Evolutionary conservation across 2,797 vertebrate genomes (phyloP).

Genomic region (Betta splendens): DNA sequence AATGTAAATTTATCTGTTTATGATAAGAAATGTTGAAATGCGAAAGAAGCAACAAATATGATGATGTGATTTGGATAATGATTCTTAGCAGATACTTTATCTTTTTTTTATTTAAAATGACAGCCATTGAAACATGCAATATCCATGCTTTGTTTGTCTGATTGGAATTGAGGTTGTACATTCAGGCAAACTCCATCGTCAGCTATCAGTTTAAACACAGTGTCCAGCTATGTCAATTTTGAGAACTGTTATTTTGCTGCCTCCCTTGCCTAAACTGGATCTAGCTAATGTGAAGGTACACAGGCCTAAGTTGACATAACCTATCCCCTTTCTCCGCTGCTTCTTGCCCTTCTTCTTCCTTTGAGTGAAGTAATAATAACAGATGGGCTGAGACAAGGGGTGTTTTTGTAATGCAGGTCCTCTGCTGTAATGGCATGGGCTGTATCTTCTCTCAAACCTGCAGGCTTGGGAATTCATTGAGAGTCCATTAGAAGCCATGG

Average conservation of each 20-base stretch:
- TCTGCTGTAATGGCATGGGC: conserved; percentile 69
- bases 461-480: conserved; percentile 74
- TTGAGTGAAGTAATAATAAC: conserved; percentile 79
- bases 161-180: conserved; percentile 71
- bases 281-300: conserved; percentile 75
- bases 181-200: conserved; percentile 64
- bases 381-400: conserved; percentile 64
- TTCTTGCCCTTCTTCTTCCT: conserved; percentile 39
- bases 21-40: conserved; percentile 61
- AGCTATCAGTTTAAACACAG: conserved; percentile 80
- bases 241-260: conserved; percentile 68
- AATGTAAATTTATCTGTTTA: conserved; percentile 63
- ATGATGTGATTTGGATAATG: conserved; percentile 77
- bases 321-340: conserved; percentile 49
- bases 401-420: conserved; percentile 68
- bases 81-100: conserved; percentile 46
- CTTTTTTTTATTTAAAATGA: conserved; percentile 57
- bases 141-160: conserved; percentile 61
- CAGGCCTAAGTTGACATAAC: conserved; percentile 71
- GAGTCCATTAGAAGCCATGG: conserved; percentile 79
- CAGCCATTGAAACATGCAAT: conserved; percentile 65
- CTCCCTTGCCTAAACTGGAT: conserved; percentile 57
- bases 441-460: conserved; percentile 67
- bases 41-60: conserved; percentile 59
- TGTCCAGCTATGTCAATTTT: conserved; percentile 77